Evolutionary conservation across 2,888 invertebrate species (phyloP).

Genomic region (Rhaphigaster nebulosa): DNA sequence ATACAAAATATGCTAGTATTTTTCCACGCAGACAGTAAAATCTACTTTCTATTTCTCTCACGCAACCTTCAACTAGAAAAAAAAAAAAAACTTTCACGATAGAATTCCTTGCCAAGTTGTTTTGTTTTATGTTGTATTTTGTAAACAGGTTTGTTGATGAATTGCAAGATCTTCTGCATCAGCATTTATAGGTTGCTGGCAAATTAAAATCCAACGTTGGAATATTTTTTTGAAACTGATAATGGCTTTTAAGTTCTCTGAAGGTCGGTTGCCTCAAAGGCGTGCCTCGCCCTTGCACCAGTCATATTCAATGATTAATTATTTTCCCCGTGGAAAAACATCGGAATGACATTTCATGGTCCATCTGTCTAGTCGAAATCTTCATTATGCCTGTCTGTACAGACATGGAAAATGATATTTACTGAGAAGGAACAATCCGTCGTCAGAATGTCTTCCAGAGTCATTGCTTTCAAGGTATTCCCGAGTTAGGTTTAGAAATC

Average conservation of each 20-base stretch:
- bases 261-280: slow-evolving; percentile 2
- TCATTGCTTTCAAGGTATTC: not conserved
- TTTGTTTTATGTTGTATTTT: not conserved
- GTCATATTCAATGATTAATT: not conserved
- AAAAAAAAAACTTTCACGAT: not conserved
- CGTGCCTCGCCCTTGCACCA: slow-evolving; percentile 22
- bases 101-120: not conserved
- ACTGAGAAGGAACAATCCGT: not conserved
- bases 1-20: not conserved
- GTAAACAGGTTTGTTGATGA: not conserved
- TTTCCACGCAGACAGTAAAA: not conserved
- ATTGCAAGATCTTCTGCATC: not conserved
- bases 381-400: not conserved
- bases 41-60: not conserved
- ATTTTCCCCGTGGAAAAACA: not conserved
- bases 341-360: not conserved
- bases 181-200: not conserved
- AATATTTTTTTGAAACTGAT: not conserved
- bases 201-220: not conserved
- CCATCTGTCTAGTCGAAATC: not conserved
- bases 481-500: not conserved
- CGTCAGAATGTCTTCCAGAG: not conserved
- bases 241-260: not conserved
- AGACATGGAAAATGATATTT: not conserved
- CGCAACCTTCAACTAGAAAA: not conserved